A percentile compares a stretch with the other conserved stretches of the same genome.
These are phyloP conservation scores for Chiroxiphia lanceolata DNA, from an alignment of 2,797 vertebrate genomes.

Conservation along the genomic window DNA sequence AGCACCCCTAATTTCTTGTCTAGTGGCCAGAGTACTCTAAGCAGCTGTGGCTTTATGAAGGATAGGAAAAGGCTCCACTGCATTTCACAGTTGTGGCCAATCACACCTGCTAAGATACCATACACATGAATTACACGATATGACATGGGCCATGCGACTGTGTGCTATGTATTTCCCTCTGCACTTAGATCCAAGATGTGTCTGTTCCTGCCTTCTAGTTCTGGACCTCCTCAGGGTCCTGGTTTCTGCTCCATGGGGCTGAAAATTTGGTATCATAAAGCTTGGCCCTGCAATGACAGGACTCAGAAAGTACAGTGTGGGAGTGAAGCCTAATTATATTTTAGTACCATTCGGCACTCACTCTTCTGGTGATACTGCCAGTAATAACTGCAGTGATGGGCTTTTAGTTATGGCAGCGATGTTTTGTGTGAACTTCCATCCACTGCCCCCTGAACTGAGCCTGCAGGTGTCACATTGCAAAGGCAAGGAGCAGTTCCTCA, in stretches of 20 bases:
- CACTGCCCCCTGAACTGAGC: neutral
- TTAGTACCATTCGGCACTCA: neutral
- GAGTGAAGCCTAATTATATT: neutral
- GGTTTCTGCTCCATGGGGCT: neutral
- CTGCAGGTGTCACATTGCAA: accelerated
- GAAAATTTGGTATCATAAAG: neutral
- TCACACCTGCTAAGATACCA: neutral
- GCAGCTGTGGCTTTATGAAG: neutral
- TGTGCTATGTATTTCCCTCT: neutral
- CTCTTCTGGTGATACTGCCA: neutral
- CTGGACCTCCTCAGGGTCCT: neutral
- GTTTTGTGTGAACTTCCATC: neutral
- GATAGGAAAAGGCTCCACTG: neutral
- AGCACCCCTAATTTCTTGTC: neutral
- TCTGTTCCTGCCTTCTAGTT: neutral
- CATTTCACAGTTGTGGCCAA: neutral
- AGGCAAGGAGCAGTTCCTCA: neutral
- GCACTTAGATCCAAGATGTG: neutral
- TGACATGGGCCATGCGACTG: neutral
- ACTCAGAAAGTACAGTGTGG: neutral
- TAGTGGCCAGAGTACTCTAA: neutral
- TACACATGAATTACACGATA: neutral
- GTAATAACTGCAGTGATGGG: neutral
- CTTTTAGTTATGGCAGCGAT: neutral
- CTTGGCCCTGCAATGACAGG: neutral